Evolutionary conservation across 2,113 vertebrate genomes (phyloP).

Genomic region (Mus musculus): DNA sequence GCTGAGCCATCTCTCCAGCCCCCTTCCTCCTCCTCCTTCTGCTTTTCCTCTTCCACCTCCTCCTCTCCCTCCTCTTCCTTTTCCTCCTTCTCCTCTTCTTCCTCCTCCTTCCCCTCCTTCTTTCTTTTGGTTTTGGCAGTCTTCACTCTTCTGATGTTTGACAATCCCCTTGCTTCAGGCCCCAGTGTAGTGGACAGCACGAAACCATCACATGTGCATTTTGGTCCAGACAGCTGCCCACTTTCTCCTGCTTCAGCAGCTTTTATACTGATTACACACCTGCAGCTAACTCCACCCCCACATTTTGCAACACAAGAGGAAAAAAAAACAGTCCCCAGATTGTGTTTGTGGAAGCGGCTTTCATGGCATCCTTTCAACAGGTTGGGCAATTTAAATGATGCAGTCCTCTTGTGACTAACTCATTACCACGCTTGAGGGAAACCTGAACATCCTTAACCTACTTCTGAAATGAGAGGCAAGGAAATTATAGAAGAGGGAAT

Average conservation of each 20-base stretch:
- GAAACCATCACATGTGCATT: not conserved
- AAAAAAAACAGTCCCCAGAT: constrained; percentile 57
- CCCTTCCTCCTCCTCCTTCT: no score
- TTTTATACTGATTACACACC: constrained; percentile 66
- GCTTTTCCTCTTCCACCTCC: no score
- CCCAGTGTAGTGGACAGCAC: not conserved
- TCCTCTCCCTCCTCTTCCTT: not conserved
- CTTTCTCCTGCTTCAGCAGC: constrained; percentile 2
- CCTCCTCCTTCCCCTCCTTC: not conserved
- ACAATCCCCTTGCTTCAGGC: not conserved
- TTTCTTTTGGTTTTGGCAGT: not conserved
- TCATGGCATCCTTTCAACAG: constrained; percentile 72
- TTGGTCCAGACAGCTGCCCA: not conserved
- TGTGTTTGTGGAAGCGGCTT: constrained; percentile 74
- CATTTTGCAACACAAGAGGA: constrained; percentile 71
- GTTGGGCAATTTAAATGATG: constrained; percentile 79
- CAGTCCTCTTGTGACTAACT: constrained; percentile 74
- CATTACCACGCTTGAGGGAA: constrained; percentile 66
- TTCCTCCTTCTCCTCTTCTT: no score
- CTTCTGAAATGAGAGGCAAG: constrained; percentile 71
- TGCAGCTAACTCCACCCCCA: constrained; percentile 41
- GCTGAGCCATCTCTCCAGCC: no score
- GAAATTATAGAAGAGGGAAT: constrained; percentile 55
- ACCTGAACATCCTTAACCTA: constrained; percentile 69
- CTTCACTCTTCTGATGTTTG: not conserved